These are phyloP conservation scores for Boloria euphrosyne DNA, from an alignment of 2,888 invertebrate species.

Conservation along the genomic window DNA sequence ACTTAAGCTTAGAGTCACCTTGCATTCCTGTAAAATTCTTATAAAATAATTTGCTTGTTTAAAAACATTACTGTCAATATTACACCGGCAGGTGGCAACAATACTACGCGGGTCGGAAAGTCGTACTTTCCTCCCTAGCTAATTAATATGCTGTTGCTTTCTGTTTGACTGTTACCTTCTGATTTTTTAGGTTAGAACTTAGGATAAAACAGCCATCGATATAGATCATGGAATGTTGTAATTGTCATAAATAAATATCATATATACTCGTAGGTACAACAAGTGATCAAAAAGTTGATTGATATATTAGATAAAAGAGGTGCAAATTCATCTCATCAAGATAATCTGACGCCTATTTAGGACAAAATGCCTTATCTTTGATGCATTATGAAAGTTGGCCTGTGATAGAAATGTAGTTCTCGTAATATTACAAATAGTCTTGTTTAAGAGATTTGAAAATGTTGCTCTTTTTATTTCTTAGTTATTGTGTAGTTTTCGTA, in stretches of 20 bases:
- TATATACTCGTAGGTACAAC: constrained; percentile 23
- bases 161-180: too few relatives aligned
- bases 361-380: constrained; percentile 31
- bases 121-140: too few relatives aligned
- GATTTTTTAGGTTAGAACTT: too few relatives aligned
- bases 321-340: constrained; percentile 39
- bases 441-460: constrained; percentile 44
- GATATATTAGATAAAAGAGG: constrained; percentile 42
- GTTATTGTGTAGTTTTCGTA: constrained; percentile 44
- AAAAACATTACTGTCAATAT: too few relatives aligned
- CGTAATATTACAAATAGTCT: constrained; percentile 41
- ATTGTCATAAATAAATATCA: constrained; percentile 17
- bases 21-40: too few relatives aligned
- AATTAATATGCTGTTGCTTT: too few relatives aligned
- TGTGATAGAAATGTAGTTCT: constrained; percentile 24
- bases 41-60: too few relatives aligned
- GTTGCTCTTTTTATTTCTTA: constrained; percentile 46
- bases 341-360: constrained; percentile 36
- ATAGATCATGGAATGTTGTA: constrained; percentile 16
- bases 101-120: too few relatives aligned
- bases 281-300: constrained; percentile 18
- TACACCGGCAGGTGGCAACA: too few relatives aligned
- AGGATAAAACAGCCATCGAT: too few relatives aligned
- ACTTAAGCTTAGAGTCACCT: too few relatives aligned
- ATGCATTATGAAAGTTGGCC: constrained; percentile 32